These are phyloP conservation scores for Plagiodera versicolora DNA, from an alignment of 2,888 invertebrate genomes.

Conservation along the genomic window DNA sequence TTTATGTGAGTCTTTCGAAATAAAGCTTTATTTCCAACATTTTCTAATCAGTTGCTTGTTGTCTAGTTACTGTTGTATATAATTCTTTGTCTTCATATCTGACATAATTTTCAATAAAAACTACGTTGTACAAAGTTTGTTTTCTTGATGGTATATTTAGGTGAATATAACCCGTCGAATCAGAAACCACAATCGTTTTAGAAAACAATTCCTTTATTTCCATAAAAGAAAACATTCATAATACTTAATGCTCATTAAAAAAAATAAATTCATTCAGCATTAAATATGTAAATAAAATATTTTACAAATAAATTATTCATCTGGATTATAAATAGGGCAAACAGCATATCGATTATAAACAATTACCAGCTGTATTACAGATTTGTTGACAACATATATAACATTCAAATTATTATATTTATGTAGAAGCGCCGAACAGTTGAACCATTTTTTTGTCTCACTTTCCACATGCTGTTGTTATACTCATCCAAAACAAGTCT, in stretches of 20 bases:
- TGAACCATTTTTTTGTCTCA: too few relatives aligned
- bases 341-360: slow-evolving; percentile 47
- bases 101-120: not conserved
- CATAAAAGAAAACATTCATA: slow-evolving; percentile 53
- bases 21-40: too few relatives aligned
- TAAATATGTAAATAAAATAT: slow-evolving; percentile 46
- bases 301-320: slow-evolving; percentile 47
- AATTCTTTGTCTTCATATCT: not conserved
- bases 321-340: slow-evolving; percentile 39
- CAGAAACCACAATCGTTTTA: slow-evolving; percentile 17
- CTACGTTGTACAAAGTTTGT: too few relatives aligned
- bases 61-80: not conserved
- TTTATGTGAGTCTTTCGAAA: too few relatives aligned
- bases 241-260: slow-evolving; percentile 43
- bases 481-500: too few relatives aligned
- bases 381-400: slow-evolving; percentile 52
- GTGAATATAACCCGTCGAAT: not conserved
- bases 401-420: slow-evolving; percentile 53
- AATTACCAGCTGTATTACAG: slow-evolving; percentile 50
- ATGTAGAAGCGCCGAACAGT: slow-evolving; percentile 21
- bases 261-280: slow-evolving; percentile 46
- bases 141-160: too few relatives aligned
- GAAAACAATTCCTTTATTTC: slow-evolving; percentile 56
- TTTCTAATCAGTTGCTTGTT: not conserved
- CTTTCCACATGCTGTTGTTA: too few relatives aligned